Evolutionary conservation across 2,797 vertebrate genomes (phyloP), one percentile per base, ranked within the genome.

Genomic region (Ctenopoma multispine): DNA sequence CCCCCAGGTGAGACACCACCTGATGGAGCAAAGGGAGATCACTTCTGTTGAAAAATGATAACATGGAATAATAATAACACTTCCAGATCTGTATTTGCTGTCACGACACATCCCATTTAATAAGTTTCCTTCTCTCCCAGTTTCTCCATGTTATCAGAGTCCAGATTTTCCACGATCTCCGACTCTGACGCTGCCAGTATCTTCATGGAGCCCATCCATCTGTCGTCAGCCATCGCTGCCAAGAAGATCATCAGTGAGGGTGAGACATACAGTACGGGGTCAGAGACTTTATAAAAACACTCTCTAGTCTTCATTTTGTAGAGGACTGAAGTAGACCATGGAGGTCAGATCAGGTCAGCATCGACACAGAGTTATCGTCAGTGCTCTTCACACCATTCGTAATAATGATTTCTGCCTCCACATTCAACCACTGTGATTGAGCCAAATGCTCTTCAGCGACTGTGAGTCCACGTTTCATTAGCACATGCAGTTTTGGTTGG

Each of bases 121-220:
- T 31, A 5, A 31, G 4, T 31, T 31, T 31, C 29, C 29, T 44
- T 44, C 9, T 14, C 27, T 38, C 10, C 23, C 59, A 92, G 92
- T 48, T 86, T 94, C 69, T 94, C 93, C n/a, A 70, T 85, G 82
- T 24, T 70, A 0, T 94, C 91, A 0, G 92, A 93, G 18, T 93
- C 91, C 75, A 97, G 97, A 82, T 97, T 94, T 76, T 99, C 98
- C 0, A 8, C 92, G 80, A 84, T 97, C 72, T 98, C 97, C 0
- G 96, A 96, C 0, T 92, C 96, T 0, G 95, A 98, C 0, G 96
- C 96, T 0, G 96, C 96, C 50, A 99, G 97, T 82, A 97, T 99
- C 85, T 96, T 96, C 89, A 98, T 99, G 97, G 98, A 99, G 44
- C 98, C 98, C 55, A 98, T 99, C 72, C 97, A 99, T 75, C 95